These are phyloP conservation scores for Gortyna flavago DNA, from an alignment of 2,888 invertebrate species.

Conservation along the genomic window DNA sequence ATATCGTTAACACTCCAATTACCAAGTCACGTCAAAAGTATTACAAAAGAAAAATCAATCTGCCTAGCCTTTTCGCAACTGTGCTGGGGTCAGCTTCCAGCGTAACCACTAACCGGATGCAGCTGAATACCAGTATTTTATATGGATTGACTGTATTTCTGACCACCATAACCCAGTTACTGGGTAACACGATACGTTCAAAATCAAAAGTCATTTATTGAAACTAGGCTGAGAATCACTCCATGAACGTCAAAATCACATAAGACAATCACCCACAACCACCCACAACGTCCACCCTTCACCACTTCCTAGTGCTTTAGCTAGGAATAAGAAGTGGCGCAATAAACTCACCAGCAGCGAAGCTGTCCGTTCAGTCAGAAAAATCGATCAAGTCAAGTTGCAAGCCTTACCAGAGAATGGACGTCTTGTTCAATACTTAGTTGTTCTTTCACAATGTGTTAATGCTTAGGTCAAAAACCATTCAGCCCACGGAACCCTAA, in stretches of 20 bases:
- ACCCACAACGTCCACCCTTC: neutral
- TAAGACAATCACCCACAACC: neutral
- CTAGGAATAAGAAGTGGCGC: neutral
- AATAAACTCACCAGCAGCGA: neutral
- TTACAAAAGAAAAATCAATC: neutral
- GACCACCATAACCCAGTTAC: neutral
- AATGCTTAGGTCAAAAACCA: slow-evolving; percentile 15
- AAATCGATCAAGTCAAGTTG: neutral
- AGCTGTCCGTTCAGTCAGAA: neutral
- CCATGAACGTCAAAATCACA: neutral
- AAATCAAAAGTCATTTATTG: no score
- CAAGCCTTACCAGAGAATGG: neutral
- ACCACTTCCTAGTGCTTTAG: neutral
- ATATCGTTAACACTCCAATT: neutral
- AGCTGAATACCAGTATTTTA: neutral
- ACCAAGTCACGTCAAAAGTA: neutral
- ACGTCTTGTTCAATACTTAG: neutral
- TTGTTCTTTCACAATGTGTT: neutral
- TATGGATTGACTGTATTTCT: no score
- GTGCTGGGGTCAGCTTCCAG: no score
- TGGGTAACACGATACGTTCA: neutral
- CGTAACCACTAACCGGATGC: no score
- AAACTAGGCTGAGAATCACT: no score
- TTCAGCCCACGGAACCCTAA: slow-evolving; percentile 75
- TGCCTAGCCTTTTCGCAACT: no score